A percentile compares a stretch with the other conserved stretches of the same genome.
Evolutionary conservation across 2,888 invertebrate genomes (phyloP).

Genomic region (Ctenicera cuprea): DNA sequence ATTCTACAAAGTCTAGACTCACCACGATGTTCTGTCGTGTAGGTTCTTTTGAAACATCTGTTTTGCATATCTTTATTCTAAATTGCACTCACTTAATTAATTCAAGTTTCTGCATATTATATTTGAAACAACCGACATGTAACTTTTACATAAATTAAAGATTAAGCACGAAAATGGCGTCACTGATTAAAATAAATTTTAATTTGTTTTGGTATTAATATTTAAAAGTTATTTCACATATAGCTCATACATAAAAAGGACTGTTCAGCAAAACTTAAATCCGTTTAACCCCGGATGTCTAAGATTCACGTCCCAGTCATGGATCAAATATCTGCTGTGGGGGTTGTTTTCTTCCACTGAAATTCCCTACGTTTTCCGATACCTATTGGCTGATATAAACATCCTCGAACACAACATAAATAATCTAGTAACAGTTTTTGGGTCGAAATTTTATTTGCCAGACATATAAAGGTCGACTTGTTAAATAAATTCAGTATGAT

Average conservation of each 20-base stretch:
- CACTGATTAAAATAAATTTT: no score
- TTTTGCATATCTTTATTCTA: constrained; percentile 25
- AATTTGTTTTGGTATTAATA: no score
- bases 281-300: no score
- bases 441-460: no score
- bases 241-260: no score
- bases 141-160: constrained; percentile 7
- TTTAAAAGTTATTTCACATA: no score
- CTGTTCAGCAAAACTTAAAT: no score
- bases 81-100: constrained; percentile 22
- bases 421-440: constrained; percentile 9
- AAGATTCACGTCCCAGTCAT: constrained; percentile 1
- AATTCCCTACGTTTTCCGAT: constrained; percentile 19
- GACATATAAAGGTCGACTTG: no score
- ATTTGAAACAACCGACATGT: constrained; percentile 5
- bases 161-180: background rate
- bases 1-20: constrained; percentile 39
- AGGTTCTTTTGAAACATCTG: constrained; percentile 25
- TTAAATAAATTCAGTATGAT: no score
- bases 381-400: constrained; percentile 24
- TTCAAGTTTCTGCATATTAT: constrained; percentile 9
- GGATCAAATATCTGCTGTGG: constrained; percentile 15
- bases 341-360: constrained; percentile 19
- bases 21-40: constrained; percentile 7
- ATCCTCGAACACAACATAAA: constrained; percentile 22